Conservation (phyloP, 2,113 vertebrate species). For the Rhynchomys soricoides region DNA sequence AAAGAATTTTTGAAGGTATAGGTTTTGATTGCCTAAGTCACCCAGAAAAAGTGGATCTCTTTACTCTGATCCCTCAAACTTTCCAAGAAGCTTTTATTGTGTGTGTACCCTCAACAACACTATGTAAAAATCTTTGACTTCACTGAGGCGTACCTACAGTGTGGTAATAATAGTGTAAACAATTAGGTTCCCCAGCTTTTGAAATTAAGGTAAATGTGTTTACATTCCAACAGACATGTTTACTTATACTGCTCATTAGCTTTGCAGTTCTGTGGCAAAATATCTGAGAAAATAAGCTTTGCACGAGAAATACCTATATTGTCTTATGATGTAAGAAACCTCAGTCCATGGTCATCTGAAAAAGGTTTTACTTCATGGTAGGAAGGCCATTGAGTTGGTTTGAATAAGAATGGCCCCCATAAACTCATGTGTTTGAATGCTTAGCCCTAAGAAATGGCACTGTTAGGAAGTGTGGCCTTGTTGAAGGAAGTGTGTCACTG, state of each 20-base stretch:
- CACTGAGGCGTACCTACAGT: not conserved
- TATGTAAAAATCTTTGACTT: not conserved
- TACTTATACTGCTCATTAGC: not conserved
- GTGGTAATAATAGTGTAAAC: not conserved
- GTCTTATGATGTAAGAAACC: not conserved
- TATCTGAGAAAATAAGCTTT: not conserved
- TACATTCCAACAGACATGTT: not conserved
- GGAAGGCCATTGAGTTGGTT: not conserved
- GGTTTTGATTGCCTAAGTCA: not conserved
- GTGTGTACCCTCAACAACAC: not conserved
- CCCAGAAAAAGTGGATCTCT: not conserved
- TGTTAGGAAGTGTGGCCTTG: not conserved
- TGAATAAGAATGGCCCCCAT: not conserved
- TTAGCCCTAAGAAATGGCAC: not conserved
- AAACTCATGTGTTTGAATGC: not conserved
- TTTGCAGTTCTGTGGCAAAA: not conserved
- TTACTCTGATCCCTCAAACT: conserved; percentile 3
- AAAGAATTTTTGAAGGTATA: not conserved
- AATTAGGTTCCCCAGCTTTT: not conserved
- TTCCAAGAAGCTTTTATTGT: not conserved
- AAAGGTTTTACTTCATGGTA: not conserved
- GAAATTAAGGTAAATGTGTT: conserved; percentile 24
- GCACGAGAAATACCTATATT: not conserved
- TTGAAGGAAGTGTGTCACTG: not conserved
- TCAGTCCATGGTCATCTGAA: not conserved